Conservation (phyloP, 2,888 invertebrate species). For the Euplagia quadripunctaria region DNA sequence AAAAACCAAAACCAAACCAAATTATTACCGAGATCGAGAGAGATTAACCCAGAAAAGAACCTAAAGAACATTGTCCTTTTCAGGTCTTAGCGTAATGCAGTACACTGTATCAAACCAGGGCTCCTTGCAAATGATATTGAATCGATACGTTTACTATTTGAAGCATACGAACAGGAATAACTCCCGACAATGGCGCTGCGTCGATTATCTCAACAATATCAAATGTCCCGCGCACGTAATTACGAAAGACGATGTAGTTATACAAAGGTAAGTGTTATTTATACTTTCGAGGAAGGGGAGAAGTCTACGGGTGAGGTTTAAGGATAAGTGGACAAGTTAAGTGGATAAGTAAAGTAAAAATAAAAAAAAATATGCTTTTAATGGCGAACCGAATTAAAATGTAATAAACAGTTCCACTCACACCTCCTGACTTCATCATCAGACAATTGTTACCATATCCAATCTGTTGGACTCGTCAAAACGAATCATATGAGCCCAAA, state of each 20-base stretch:
- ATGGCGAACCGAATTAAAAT: no score
- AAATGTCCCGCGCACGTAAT: constrained; percentile 79
- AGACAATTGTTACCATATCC: no score
- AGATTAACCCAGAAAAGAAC: not conserved
- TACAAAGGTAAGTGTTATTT: constrained; percentile 45
- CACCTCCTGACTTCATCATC: no score
- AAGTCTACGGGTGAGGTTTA: no score
- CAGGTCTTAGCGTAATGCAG: constrained; percentile 61
- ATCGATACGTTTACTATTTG: constrained; percentile 79
- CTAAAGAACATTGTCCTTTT: not conserved
- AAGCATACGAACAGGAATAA: constrained; percentile 72
- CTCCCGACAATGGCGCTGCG: constrained; percentile 79
- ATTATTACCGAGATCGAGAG: not conserved
- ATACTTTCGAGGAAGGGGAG: not conserved
- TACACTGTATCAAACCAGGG: constrained; percentile 83
- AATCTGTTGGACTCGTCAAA: no score
- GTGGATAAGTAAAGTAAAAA: no score
- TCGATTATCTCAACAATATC: constrained; percentile 70
- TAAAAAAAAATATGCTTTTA: no score
- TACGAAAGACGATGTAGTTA: constrained; percentile 73
- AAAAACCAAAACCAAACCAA: no score
- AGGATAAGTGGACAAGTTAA: no score
- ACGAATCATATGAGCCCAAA: no score
- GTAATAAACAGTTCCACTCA: no score
- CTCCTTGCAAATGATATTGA: constrained; percentile 80